phyloP scores from a whole-genome alignment of 2,888 invertebrate species.

The Bugulina stolonifera region DNA sequence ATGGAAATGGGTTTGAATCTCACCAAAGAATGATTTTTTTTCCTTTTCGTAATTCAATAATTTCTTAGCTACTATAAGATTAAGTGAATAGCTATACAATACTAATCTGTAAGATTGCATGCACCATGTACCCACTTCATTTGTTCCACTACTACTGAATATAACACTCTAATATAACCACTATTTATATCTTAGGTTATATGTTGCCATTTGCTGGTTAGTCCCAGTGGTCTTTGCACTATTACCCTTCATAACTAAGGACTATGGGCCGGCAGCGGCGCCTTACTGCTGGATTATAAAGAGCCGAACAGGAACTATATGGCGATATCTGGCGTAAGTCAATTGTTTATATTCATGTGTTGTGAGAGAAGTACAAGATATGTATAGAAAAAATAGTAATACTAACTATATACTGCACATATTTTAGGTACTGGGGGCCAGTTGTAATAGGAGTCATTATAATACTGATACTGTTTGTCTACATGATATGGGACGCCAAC shows the following conservation, averaged over 20 bases:
- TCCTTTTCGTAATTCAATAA: no score
- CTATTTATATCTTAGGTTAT: no score
- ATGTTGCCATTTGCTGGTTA: background rate
- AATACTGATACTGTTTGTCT: background rate
- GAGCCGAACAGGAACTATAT: background rate
- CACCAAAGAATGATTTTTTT: no score
- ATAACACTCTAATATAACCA: no score
- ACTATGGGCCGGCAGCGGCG: background rate
- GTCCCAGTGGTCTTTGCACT: background rate
- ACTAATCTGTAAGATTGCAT: no score
- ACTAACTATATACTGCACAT: background rate
- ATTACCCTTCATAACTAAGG: background rate
- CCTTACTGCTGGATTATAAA: background rate
- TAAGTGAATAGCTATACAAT: no score
- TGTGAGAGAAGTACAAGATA: background rate
- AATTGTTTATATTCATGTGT: background rate
- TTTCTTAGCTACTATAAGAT: no score
- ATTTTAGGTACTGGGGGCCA: background rate
- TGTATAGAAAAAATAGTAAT: background rate
- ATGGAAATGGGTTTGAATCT: no score
- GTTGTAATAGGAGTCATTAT: background rate
- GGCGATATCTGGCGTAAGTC: background rate
- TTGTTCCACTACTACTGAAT: no score
- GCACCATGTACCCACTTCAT: no score
- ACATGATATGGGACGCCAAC: background rate